Percentiles rank a stretch among this genome's conserved stretches.
phyloP scores from a whole-genome alignment of 2,797 vertebrate genomes.

The Heterohyrax brucei region DNA sequence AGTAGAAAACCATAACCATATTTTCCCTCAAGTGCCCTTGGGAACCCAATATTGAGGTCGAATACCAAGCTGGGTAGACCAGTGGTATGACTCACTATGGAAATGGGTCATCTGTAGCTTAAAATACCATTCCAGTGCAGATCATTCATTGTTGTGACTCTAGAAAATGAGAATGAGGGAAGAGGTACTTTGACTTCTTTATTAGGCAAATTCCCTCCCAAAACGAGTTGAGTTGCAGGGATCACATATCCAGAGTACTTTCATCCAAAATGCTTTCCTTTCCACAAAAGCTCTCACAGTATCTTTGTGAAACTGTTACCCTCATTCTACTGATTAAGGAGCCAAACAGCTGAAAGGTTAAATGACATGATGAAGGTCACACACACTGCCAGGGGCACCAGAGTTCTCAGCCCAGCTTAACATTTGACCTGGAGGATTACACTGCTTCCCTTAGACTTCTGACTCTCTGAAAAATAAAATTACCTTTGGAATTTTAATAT shows the following conservation, averaged over 20 bases:
- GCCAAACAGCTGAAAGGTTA: constrained; percentile 63
- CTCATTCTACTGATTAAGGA: constrained; percentile 60
- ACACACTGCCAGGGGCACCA: constrained; percentile 11
- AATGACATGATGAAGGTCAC: constrained; percentile 49
- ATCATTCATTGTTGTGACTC: background rate
- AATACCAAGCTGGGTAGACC: background rate
- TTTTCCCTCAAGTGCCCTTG: background rate
- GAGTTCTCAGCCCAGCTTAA: constrained; percentile 40
- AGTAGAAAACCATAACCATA: background rate
- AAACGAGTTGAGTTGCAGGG: constrained; percentile 13
- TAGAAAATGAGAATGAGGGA: constrained; percentile 21
- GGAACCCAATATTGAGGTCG: background rate
- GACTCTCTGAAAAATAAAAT: constrained; percentile 74
- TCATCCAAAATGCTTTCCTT: constrained; percentile 59
- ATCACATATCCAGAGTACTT: constrained; percentile 44
- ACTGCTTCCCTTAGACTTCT: constrained; percentile 36
- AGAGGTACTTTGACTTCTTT: constrained; percentile 16
- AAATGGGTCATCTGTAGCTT: background rate
- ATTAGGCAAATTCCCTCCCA: constrained; percentile 68
- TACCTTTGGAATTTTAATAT: constrained; percentile 62
- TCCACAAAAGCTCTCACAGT: constrained; percentile 41
- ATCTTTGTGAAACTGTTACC: constrained; percentile 58
- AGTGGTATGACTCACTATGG: background rate
- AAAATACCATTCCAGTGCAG: background rate
- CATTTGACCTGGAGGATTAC: constrained; percentile 24